Percentiles rank a stretch among this genome's conserved stretches.
These are phyloP conservation scores for Monopis laevigella DNA, from an alignment of 2,888 invertebrate genomes.

Conservation along the genomic window DNA sequence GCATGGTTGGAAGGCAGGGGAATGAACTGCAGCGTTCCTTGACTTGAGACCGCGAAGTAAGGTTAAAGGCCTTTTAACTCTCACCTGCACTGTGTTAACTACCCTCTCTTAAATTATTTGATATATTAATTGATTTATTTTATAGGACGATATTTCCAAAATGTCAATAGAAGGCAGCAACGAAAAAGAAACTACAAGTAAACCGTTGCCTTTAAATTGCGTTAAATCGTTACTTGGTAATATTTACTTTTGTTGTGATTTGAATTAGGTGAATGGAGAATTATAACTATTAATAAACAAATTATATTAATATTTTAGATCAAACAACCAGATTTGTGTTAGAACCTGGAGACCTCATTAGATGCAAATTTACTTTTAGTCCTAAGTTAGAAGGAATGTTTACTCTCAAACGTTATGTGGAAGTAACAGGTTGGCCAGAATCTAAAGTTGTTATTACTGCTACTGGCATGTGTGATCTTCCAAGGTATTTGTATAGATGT, in stretches of 20 bases:
- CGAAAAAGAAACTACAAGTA: conserved; percentile 26
- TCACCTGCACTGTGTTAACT: no score
- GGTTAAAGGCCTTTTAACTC: no score
- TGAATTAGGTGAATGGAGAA: no score
- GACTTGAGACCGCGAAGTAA: no score
- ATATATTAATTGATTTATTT: no score
- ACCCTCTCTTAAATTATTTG: no score
- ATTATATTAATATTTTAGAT: conserved; percentile 1
- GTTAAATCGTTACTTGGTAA: conserved; percentile 24
- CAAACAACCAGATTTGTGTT: conserved; percentile 33
- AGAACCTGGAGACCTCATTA: conserved; percentile 46
- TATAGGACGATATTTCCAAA: no score
- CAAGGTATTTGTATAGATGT: conserved; percentile 31
- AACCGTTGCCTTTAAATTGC: conserved; percentile 36
- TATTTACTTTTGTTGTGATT: no score
- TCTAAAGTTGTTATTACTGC: conserved; percentile 44
- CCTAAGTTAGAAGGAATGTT: conserved; percentile 49
- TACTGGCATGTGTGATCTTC: conserved; percentile 48
- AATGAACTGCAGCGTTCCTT: no score
- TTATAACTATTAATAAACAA: no score
- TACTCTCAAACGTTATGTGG: conserved; percentile 43
- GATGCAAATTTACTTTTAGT: conserved; percentile 54
- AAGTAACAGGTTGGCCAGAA: conserved; percentile 56
- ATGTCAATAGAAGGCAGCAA: conserved; percentile 27
- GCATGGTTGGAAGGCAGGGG: no score